Conservation (phyloP, 1,140 invertebrate genomes). For the Bombus ignitus region DNA sequence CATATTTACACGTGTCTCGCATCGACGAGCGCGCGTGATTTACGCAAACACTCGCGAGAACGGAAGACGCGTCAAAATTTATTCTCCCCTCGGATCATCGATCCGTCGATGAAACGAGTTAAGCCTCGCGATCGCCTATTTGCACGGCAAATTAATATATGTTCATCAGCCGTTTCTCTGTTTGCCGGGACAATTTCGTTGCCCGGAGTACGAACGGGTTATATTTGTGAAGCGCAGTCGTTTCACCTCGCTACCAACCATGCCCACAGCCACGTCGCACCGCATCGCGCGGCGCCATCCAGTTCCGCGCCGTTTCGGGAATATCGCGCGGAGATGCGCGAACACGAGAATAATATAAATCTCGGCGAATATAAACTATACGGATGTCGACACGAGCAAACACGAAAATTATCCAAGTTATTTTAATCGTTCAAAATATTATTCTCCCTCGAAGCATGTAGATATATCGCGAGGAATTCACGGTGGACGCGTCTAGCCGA, state of each 20-base stretch:
- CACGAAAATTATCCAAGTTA: slow-evolving; percentile 16
- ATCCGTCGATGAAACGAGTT: slow-evolving; percentile 17
- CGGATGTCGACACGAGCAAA: neutral
- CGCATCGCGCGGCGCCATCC: too few relatives aligned
- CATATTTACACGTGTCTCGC: slow-evolving; percentile 60
- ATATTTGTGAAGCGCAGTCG: slow-evolving; percentile 1
- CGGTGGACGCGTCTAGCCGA: neutral
- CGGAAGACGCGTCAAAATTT: slow-evolving; percentile 55
- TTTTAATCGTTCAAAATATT: slow-evolving; percentile 13
- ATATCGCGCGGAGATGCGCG: too few relatives aligned
- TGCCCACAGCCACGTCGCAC: too few relatives aligned
- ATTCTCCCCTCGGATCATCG: slow-evolving; percentile 38
- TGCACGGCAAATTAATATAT: slow-evolving; percentile 41
- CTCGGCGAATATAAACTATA: slow-evolving; percentile 3
- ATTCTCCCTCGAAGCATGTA: neutral
- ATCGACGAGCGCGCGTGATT: slow-evolving; percentile 44
- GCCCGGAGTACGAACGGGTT: neutral
- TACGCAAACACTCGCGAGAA: slow-evolving; percentile 52
- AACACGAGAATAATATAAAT: too few relatives aligned
- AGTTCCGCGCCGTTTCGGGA: too few relatives aligned
- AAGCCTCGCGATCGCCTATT: slow-evolving; percentile 35
- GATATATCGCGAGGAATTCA: neutral
- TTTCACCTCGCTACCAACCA: too few relatives aligned
- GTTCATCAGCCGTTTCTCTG: slow-evolving; percentile 19
- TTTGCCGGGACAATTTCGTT: slow-evolving; percentile 38